Percentiles rank a stretch among this genome's conserved stretches.
Conservation (phyloP, 2,888 invertebrate genomes). For the Rhopalosiphum nymphaeae region DNA sequence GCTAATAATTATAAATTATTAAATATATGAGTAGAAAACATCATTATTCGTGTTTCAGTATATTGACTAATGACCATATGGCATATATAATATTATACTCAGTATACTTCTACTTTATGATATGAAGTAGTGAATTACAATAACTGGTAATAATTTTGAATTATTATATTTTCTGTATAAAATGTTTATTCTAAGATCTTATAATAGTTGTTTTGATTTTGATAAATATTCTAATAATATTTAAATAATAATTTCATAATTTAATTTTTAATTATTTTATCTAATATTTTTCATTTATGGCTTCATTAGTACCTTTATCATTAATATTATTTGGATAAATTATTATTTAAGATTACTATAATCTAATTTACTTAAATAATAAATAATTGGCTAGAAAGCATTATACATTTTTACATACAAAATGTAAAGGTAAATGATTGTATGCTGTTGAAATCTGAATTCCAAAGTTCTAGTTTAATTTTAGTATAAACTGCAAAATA, state of each 20-base stretch:
- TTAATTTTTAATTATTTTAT: background rate
- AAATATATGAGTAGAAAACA: too few relatives aligned
- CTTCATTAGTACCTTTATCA: background rate
- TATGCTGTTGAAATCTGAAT: background rate
- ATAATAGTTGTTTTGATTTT: background rate
- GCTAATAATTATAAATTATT: too few relatives aligned
- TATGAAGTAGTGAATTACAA: background rate
- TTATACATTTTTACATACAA: background rate
- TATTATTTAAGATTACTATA: background rate
- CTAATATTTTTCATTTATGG: background rate
- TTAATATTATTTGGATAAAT: background rate
- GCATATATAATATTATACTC: too few relatives aligned
- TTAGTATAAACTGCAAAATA: background rate
- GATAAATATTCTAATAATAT: background rate
- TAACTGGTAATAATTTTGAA: background rate
- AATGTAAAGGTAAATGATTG: background rate
- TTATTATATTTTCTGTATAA: background rate
- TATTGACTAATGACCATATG: too few relatives aligned
- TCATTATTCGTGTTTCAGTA: too few relatives aligned
- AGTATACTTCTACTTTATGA: too few relatives aligned
- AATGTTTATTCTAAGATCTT: background rate
- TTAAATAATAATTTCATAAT: background rate
- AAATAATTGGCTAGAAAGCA: background rate
- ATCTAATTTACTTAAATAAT: background rate
- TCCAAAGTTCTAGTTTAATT: background rate